Evolutionary conservation across 1,140 invertebrate species (phyloP).

Genomic region (Plutomurus gul): DNA sequence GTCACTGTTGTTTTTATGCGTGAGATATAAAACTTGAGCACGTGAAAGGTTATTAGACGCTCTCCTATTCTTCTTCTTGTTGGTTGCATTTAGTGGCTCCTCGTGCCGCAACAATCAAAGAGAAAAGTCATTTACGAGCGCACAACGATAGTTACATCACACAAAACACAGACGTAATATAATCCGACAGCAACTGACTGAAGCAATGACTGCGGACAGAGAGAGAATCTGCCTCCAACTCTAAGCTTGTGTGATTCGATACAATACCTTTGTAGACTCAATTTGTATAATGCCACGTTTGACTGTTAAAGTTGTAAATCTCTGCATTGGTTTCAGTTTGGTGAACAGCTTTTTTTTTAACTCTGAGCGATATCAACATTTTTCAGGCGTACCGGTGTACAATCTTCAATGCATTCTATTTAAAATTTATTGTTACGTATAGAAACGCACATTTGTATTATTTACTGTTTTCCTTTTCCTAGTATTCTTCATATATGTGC

Average conservation of each 20-base stretch:
- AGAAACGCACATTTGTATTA: background rate
- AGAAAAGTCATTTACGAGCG: background rate
- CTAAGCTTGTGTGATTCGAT: too few species aligned
- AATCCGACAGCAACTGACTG: too few species aligned
- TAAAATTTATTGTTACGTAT: background rate
- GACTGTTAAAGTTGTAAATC: background rate
- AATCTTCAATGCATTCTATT: background rate
- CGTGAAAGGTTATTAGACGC: background rate
- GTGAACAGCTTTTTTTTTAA: background rate
- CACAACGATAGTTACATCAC: too few species aligned
- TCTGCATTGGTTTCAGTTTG: background rate
- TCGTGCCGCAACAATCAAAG: background rate
- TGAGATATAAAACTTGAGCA: background rate
- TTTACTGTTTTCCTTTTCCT: too few species aligned
- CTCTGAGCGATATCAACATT: background rate
- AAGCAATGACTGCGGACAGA: too few species aligned
- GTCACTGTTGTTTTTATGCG: conserved; percentile 1
- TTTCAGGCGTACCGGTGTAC: background rate
- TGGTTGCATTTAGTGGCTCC: background rate
- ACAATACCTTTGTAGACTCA: background rate
- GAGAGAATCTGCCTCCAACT: too few species aligned
- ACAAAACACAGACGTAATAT: too few species aligned
- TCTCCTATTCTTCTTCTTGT: background rate
- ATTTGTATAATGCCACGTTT: background rate
- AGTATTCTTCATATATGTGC: too few species aligned